These are phyloP conservation scores for Irena cyanogastra DNA, from an alignment of 2,113 vertebrate species.

Conservation along the genomic window DNA sequence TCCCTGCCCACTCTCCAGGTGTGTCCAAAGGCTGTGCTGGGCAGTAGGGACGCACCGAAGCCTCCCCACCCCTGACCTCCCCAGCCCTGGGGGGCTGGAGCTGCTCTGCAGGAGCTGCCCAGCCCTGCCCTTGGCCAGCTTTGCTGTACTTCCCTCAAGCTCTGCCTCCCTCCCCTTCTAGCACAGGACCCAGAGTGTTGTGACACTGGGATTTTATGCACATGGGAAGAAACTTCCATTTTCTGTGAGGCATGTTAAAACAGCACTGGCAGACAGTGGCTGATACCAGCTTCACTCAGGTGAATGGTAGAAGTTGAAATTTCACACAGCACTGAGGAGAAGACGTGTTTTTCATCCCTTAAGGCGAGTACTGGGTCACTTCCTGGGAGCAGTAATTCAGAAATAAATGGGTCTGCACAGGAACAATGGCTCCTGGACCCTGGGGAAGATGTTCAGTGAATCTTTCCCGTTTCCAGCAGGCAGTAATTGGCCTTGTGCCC, in stretches of 20 bases:
- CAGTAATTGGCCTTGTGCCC: background rate
- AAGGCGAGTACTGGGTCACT: background rate
- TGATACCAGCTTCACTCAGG: background rate
- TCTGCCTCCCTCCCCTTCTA: background rate
- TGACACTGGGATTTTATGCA: background rate
- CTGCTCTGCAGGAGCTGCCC: background rate
- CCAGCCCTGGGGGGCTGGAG: background rate
- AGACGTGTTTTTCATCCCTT: background rate
- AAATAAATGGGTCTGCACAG: background rate
- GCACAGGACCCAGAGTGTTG: background rate
- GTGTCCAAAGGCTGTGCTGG: background rate
- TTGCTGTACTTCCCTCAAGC: rapidly evolving
- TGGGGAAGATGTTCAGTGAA: background rate
- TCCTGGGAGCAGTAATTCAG: background rate
- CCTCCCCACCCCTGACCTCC: rapidly evolving
- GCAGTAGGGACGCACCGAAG: background rate
- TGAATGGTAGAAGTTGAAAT: background rate
- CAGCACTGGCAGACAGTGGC: background rate
- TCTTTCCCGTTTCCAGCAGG: background rate
- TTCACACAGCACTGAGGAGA: background rate
- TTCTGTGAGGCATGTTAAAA: background rate
- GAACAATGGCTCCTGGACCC: background rate
- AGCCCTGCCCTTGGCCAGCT: background rate
- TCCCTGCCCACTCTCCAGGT: background rate
- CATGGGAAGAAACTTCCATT: background rate